Percentiles rank a stretch among this genome's conserved stretches.
Evolutionary conservation across 2,888 invertebrate genomes (phyloP).

Genomic region (Meteorus cinctellus): DNA sequence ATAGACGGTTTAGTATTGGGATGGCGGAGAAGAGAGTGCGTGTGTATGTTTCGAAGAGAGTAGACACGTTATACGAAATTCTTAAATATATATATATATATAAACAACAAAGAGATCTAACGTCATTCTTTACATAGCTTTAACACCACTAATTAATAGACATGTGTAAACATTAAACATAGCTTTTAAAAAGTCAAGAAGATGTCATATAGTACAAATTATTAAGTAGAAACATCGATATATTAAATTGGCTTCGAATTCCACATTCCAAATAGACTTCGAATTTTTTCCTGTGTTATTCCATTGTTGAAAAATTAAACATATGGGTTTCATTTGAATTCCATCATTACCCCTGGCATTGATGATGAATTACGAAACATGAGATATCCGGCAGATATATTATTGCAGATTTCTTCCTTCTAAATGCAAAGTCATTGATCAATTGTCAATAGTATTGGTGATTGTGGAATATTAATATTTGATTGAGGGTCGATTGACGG

Average conservation of each 20-base stretch:
- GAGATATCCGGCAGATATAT: too few species aligned
- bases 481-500: background rate
- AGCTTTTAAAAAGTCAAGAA: background rate
- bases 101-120: slow-evolving; percentile 67
- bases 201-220: background rate
- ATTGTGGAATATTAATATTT: background rate
- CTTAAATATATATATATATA: slow-evolving; percentile 57
- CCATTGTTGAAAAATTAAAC: too few species aligned
- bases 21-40: background rate
- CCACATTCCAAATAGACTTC: too few species aligned
- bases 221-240: background rate
- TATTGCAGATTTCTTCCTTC: too few species aligned
- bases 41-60: slow-evolving; percentile 34
- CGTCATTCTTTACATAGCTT: slow-evolving; percentile 66
- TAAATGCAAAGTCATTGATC: background rate
- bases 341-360: too few species aligned
- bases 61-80: slow-evolving; percentile 41
- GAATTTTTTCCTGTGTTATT: too few species aligned
- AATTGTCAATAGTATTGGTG: background rate
- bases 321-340: too few species aligned
- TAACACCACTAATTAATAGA: slow-evolving; percentile 63
- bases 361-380: too few species aligned
- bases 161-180: background rate
- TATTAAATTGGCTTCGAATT: background rate
- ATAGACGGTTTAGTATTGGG: too few species aligned